Evolutionary conservation across 2,888 invertebrate genomes (phyloP).

Genomic region (Cetonia aurata): DNA sequence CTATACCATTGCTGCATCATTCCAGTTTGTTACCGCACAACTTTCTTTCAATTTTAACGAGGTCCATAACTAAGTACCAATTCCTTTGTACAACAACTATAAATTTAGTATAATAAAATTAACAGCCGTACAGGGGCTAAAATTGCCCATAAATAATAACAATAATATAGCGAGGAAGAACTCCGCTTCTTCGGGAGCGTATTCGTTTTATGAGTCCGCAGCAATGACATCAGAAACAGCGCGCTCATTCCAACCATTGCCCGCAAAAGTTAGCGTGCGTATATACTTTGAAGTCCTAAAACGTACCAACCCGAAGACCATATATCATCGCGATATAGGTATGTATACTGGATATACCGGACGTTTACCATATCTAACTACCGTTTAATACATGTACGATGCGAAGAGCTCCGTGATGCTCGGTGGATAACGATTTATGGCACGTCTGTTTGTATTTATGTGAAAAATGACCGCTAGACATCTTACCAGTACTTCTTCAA

Average conservation of each 20-base stretch:
- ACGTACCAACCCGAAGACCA: conserved; percentile 25
- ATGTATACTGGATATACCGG: conserved; percentile 26
- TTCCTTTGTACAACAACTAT: conserved; percentile 10
- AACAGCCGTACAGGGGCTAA: not conserved
- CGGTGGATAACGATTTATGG: conserved; percentile 33
- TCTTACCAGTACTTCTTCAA: conserved; percentile 20
- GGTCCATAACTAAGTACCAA: not conserved
- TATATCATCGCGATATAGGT: conserved; percentile 32
- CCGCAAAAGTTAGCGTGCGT: conserved; percentile 15
- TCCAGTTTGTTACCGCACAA: no score
- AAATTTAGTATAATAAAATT: conserved; percentile 27
- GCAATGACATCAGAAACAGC: conserved; percentile 10
- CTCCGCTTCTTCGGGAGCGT: not conserved
- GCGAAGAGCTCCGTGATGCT: conserved; percentile 26
- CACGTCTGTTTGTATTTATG: conserved; percentile 33
- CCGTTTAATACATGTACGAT: conserved; percentile 33
- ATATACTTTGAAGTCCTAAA: conserved; percentile 33
- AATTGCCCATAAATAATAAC: conserved; percentile 20
- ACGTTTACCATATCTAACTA: conserved; percentile 34
- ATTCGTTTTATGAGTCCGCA: conserved; percentile 18
- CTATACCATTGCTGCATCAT: no score
- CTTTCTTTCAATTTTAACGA: not conserved
- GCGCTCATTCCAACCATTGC: not conserved
- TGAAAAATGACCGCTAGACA: conserved; percentile 38
- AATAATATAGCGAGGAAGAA: conserved; percentile 9